Percentiles rank a stretch among this genome's conserved stretches.
Evolutionary conservation across 1,140 invertebrate species (phyloP).

Genomic region (Wiebesia pumilae): DNA sequence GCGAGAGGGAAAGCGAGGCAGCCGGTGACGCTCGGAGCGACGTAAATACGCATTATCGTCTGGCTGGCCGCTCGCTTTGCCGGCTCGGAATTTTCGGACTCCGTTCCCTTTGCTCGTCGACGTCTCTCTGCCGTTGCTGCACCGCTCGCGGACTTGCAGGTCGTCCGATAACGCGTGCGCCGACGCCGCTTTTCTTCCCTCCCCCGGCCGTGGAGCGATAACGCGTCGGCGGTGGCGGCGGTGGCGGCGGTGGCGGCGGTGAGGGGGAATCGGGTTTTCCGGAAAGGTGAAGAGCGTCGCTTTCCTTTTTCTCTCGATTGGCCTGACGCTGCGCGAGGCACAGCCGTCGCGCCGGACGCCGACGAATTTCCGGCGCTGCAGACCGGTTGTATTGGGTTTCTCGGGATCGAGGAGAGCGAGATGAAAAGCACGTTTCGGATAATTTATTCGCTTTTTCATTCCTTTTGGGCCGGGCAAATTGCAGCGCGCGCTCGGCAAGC

Average conservation of each 20-base stretch:
- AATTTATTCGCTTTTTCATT: background rate
- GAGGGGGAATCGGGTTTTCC: background rate
- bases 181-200: too few relatives aligned
- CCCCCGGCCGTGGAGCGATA: too few relatives aligned
- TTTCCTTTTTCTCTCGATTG: background rate
- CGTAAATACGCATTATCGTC: constrained; percentile 47
- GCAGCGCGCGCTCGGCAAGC: background rate
- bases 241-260: too few relatives aligned
- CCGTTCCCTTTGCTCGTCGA: background rate
- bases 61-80: background rate
- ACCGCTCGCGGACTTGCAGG: too few relatives aligned
- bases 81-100: constrained; percentile 39
- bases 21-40: background rate
- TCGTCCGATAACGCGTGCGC: too few relatives aligned
- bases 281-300: background rate
- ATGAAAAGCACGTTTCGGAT: background rate
- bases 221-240: too few relatives aligned
- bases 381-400: background rate
- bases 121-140: background rate
- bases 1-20: background rate
- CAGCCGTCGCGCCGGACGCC: too few relatives aligned
- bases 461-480: background rate
- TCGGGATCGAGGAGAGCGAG: background rate
- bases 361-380: background rate
- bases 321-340: too few relatives aligned